Evolutionary conservation across 2,888 invertebrate species (phyloP).

Genomic region (Crepidodera aurea): DNA sequence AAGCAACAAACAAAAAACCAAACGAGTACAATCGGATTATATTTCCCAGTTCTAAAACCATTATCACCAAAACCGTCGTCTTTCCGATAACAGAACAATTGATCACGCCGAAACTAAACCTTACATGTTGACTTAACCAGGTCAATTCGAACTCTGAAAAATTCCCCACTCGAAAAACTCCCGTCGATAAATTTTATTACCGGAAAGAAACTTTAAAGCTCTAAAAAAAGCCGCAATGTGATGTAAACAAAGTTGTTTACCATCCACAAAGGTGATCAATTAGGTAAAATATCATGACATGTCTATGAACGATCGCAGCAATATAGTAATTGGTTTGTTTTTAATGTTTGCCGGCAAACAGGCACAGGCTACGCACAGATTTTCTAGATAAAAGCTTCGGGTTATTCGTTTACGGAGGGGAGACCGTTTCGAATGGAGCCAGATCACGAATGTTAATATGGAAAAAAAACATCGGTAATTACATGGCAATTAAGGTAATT

Average conservation of each 20-base stretch:
- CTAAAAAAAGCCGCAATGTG: background rate
- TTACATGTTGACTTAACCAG: too few species aligned
- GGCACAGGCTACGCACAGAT: conserved; percentile 9
- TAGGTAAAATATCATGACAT: conserved; percentile 47
- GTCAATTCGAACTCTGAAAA: too few species aligned
- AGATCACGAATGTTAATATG: conserved; percentile 9
- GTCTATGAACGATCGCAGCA: conserved; percentile 46
- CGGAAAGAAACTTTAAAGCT: background rate
- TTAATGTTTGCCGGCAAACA: conserved; percentile 29
- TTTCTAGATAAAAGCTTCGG: conserved; percentile 21
- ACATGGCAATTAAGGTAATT: conserved; percentile 9
- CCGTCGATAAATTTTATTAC: too few species aligned
- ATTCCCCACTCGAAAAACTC: too few species aligned
- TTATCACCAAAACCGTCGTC: too few species aligned
- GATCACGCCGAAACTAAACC: too few species aligned
- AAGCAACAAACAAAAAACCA: too few species aligned
- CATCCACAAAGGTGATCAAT: conserved; percentile 46
- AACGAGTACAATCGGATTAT: too few species aligned
- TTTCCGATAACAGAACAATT: too few species aligned
- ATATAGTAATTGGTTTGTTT: conserved; percentile 48
- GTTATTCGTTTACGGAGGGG: background rate
- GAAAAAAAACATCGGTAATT: conserved; percentile 10
- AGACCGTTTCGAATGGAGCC: conserved; percentile 10
- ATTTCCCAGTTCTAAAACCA: too few species aligned
- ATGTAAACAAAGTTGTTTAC: conserved; percentile 42